A percentile compares a stretch with the other conserved stretches of the same genome.
Conservation (phyloP, 1,140 invertebrate species). For the Pentalonia nigronervosa region DNA sequence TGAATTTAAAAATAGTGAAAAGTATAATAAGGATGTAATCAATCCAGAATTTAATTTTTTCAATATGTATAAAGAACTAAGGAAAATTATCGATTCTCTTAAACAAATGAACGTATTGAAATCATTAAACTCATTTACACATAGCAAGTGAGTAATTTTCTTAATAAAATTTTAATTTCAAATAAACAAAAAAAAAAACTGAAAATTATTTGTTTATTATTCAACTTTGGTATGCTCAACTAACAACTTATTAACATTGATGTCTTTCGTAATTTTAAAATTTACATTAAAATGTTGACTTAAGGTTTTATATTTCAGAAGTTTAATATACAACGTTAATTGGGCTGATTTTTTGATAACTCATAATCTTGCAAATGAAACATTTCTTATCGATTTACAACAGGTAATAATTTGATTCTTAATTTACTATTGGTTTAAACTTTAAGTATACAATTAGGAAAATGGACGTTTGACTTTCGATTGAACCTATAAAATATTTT, state of each 20-base stretch:
- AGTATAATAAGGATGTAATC: background rate
- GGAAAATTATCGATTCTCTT: background rate
- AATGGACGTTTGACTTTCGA: background rate
- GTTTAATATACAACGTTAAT: background rate
- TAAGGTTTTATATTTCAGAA: background rate
- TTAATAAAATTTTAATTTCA: background rate
- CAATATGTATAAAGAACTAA: background rate
- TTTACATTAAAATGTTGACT: background rate
- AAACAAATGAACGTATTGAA: background rate
- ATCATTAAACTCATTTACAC: background rate
- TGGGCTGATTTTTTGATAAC: background rate
- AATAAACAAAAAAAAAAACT: background rate
- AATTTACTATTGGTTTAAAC: background rate
- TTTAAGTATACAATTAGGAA: background rate
- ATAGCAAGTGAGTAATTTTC: background rate
- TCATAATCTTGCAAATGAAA: background rate
- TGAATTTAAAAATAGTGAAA: constrained; percentile 6
- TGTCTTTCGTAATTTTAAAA: background rate
- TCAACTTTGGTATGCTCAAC: background rate
- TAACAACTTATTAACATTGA: background rate
- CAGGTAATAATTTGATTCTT: background rate
- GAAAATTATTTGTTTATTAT: background rate
- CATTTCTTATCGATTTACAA: no score
- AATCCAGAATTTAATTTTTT: background rate
- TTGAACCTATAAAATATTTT: background rate